These are phyloP conservation scores for Microcebus lehilahytsara DNA, from an alignment of 2,113 vertebrate genomes.

Conservation along the genomic window DNA sequence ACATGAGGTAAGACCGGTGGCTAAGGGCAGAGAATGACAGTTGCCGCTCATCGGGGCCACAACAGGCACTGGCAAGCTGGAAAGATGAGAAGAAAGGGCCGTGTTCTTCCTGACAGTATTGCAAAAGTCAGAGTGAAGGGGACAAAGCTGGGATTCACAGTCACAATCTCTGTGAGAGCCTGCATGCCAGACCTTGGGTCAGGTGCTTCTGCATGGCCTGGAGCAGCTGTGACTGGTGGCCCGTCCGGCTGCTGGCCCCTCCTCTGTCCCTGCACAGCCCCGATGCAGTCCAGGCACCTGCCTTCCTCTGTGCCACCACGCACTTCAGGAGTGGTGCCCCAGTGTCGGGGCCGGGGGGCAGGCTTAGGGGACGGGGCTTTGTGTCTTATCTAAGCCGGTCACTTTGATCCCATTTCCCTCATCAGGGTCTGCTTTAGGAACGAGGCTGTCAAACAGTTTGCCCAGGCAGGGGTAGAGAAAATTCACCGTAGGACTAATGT, in stretches of 20 bases:
- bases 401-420: background rate
- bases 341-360: rapidly evolving
- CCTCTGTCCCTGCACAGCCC: background rate
- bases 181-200: background rate
- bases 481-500: background rate
- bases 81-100: background rate
- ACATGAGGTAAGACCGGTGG: background rate
- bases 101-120: background rate
- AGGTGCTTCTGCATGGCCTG: background rate
- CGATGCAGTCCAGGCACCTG: background rate
- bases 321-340: background rate
- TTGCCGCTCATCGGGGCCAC: background rate
- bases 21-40: background rate
- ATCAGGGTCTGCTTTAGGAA: background rate
- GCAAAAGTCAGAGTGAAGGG: background rate
- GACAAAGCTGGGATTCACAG: background rate
- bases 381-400: background rate
- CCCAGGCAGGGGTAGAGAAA: background rate
- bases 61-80: background rate
- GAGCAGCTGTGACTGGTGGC: background rate
- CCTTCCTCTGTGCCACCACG: background rate
- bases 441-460: background rate
- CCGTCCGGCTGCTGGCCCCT: background rate
- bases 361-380: background rate
- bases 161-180: background rate